A percentile compares a stretch with the other conserved stretches of the same genome.
Evolutionary conservation across 2,888 invertebrate genomes (phyloP).

Genomic region (Xestia c-nigrum): DNA sequence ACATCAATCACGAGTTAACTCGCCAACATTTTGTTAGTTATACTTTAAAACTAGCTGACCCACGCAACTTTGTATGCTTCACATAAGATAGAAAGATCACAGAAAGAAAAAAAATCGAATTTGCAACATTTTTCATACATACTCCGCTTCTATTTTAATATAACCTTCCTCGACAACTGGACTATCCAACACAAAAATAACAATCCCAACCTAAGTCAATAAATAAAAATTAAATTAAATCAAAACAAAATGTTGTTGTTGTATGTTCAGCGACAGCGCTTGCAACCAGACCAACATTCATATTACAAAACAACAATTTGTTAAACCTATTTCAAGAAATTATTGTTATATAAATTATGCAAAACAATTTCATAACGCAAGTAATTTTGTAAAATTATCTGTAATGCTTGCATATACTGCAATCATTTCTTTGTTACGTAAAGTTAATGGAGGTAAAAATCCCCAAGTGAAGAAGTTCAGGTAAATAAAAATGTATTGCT

Average conservation of each 20-base stretch:
- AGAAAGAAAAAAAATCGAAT: too few relatives aligned
- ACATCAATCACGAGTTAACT: background rate
- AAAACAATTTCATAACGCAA: conserved; percentile 1
- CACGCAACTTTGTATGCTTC: too few relatives aligned
- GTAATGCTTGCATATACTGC: conserved; percentile 23
- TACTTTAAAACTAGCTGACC: background rate
- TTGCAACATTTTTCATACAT: too few relatives aligned
- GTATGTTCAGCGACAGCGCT: background rate
- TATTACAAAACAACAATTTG: background rate
- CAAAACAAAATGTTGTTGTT: too few relatives aligned
- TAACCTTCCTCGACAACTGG: too few relatives aligned
- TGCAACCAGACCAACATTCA: background rate
- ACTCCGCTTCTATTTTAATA: too few relatives aligned
- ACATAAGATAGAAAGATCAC: too few relatives aligned
- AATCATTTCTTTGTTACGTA: conserved; percentile 38
- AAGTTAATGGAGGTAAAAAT: conserved; percentile 8
- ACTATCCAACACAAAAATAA: too few relatives aligned
- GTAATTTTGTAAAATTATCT: conserved; percentile 34
- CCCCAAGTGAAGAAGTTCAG: conserved; percentile 26
- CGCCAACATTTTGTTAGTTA: background rate
- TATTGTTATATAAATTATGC: background rate
- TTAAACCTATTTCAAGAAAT: background rate
- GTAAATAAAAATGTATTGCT: conserved; percentile 40
- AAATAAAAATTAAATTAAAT: too few relatives aligned
- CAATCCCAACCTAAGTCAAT: too few relatives aligned